Percentiles rank a stretch among this genome's conserved stretches.
Conservation (phyloP, 2,888 invertebrate genomes). For the Anticlea derivata region DNA sequence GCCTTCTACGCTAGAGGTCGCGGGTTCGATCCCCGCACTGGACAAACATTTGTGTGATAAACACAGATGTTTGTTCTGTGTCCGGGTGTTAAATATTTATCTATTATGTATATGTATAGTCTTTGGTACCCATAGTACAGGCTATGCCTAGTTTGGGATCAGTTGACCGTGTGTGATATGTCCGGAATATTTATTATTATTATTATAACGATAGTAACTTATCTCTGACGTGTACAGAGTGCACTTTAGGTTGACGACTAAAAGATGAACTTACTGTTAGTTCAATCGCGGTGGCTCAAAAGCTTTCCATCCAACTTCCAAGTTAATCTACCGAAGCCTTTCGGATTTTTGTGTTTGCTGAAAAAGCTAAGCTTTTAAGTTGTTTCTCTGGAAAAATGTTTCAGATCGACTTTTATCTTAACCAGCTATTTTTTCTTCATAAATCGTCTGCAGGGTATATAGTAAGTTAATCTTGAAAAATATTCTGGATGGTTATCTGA, state of each 20-base stretch:
- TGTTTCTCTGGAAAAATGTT: constrained; percentile 28
- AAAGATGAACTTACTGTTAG: background rate
- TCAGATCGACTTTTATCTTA: constrained; percentile 9
- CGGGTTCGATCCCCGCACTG: too few species aligned
- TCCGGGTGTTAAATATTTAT: too few species aligned
- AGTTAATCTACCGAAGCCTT: constrained; percentile 20
- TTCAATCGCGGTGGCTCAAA: constrained; percentile 1
- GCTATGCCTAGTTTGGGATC: too few species aligned
- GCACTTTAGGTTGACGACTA: background rate
- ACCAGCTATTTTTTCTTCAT: background rate
- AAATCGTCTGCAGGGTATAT: background rate
- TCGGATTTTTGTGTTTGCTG: constrained; percentile 26
- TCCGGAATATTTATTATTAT: too few species aligned
- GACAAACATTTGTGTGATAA: too few species aligned
- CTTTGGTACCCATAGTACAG: too few species aligned
- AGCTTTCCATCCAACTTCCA: constrained; percentile 11
- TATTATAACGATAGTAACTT: too few species aligned
- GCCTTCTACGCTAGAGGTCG: too few species aligned
- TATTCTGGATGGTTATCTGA: background rate
- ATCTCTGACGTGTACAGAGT: too few species aligned
- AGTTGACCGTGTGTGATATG: too few species aligned
- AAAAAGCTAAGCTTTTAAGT: constrained; percentile 15
- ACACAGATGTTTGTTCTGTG: too few species aligned
- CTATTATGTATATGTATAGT: too few species aligned
- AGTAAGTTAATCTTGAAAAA: constrained; percentile 1